These are phyloP conservation scores for Urocolius indicus DNA, from an alignment of 2,113 vertebrate genomes.

Conservation along the genomic window DNA sequence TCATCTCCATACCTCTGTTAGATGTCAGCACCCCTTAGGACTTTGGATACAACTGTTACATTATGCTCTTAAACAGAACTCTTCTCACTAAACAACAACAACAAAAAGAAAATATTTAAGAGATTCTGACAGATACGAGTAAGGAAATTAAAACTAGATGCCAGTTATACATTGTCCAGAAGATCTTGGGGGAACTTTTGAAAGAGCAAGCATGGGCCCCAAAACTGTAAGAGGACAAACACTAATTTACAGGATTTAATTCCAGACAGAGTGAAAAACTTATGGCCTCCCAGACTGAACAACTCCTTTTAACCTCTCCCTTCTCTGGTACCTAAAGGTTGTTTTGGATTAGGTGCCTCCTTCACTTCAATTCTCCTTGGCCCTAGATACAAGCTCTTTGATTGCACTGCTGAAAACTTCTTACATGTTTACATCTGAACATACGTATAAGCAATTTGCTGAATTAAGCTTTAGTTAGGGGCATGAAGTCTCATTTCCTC, in stretches of 20 bases:
- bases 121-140: background rate
- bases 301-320: background rate
- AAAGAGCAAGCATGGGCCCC: background rate
- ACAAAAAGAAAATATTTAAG: background rate
- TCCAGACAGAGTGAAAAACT: background rate
- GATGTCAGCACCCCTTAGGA: background rate
- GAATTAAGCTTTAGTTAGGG: background rate
- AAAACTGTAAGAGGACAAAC: background rate
- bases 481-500: background rate
- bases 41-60: background rate
- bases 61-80: background rate
- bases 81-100: background rate
- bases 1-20: background rate
- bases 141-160: background rate
- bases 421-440: background rate
- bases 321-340: background rate
- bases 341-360: background rate
- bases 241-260: background rate
- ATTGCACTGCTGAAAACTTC: background rate
- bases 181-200: background rate
- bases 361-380: background rate
- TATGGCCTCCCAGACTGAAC: background rate
- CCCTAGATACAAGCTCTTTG: background rate
- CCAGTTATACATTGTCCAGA: background rate
- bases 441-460: background rate